Percentiles rank a stretch among this genome's conserved stretches.
Evolutionary conservation across 2,888 invertebrate genomes (phyloP).

Genomic region (Tortricodes alternella): DNA sequence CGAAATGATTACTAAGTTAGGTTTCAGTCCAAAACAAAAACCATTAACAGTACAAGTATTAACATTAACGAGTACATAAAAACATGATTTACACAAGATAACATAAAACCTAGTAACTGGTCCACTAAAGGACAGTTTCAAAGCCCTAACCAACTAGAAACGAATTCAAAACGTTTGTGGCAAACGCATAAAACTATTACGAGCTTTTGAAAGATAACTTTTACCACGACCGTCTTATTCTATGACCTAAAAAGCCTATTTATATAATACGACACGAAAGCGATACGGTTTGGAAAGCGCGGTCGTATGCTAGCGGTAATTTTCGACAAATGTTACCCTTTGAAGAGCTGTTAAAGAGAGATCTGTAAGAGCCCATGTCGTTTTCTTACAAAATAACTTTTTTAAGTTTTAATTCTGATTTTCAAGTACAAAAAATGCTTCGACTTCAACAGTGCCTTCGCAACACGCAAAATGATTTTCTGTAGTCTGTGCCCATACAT

Average conservation of each 20-base stretch:
- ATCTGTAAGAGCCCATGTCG: too few relatives aligned
- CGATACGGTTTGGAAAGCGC: background rate
- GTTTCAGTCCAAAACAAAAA: too few relatives aligned
- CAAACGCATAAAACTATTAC: constrained; percentile 50
- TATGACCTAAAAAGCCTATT: constrained; percentile 27
- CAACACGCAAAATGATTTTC: too few relatives aligned
- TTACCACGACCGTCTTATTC: constrained; percentile 45
- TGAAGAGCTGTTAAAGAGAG: too few relatives aligned
- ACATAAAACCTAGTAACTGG: background rate
- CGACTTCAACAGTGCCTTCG: too few relatives aligned
- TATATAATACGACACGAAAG: constrained; percentile 12
- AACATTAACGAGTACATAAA: too few relatives aligned
- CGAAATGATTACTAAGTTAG: too few relatives aligned
- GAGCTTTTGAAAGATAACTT: constrained; percentile 45
- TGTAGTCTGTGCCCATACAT: too few relatives aligned
- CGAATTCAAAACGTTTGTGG: constrained; percentile 4
- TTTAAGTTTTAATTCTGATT: too few relatives aligned
- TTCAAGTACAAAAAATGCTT: too few relatives aligned
- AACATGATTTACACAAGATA: background rate
- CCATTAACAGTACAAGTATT: too few relatives aligned
- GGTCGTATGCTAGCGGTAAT: background rate
- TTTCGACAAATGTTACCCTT: background rate
- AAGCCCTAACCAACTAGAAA: constrained; percentile 6
- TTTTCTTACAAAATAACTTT: too few relatives aligned
- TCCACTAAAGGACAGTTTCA: constrained; percentile 10